These are phyloP conservation scores for Scaptodrosophila lebanonensis DNA, from an alignment of 1,140 invertebrate species.

Conservation along the genomic window DNA sequence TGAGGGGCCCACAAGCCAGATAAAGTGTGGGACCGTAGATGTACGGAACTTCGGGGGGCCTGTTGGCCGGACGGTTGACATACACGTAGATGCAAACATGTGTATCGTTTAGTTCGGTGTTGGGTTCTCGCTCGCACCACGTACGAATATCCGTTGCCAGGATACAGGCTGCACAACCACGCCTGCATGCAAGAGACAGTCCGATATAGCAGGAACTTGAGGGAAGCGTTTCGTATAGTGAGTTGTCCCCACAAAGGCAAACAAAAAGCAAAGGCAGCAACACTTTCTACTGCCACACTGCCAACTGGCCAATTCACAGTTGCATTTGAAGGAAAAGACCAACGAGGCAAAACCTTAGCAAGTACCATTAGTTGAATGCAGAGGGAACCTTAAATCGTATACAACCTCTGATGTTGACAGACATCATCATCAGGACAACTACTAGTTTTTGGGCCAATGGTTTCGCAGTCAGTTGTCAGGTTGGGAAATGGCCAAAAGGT, in stretches of 20 bases:
- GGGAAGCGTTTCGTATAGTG: no score
- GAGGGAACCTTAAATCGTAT: conserved; percentile 30
- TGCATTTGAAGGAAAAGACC: conserved; percentile 10
- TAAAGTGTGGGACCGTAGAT: neutral
- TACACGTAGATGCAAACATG: conserved; percentile 34
- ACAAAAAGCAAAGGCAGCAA: no score
- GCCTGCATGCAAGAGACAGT: no score
- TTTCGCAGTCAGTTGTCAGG: conserved; percentile 2
- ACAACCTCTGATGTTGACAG: conserved; percentile 49
- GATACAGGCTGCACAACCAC: neutral
- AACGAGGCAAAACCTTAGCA: conserved; percentile 14
- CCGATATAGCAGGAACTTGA: no score
- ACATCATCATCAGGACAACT: conserved; percentile 51
- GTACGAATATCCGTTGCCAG: conserved; percentile 1
- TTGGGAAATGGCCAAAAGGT: conserved; percentile 7
- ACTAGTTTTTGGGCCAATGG: no score
- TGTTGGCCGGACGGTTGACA: conserved; percentile 11
- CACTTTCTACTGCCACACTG: no score
- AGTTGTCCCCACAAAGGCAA: no score
- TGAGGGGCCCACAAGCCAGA: conserved; percentile 33
- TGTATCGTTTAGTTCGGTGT: conserved; percentile 45
- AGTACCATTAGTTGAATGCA: no score
- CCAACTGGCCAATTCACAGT: no score
- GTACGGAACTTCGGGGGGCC: no score
- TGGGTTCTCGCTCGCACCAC: conserved; percentile 4